phyloP scores from a whole-genome alignment of 2,113 vertebrate genomes.

The Peromyscus leucopus region DNA sequence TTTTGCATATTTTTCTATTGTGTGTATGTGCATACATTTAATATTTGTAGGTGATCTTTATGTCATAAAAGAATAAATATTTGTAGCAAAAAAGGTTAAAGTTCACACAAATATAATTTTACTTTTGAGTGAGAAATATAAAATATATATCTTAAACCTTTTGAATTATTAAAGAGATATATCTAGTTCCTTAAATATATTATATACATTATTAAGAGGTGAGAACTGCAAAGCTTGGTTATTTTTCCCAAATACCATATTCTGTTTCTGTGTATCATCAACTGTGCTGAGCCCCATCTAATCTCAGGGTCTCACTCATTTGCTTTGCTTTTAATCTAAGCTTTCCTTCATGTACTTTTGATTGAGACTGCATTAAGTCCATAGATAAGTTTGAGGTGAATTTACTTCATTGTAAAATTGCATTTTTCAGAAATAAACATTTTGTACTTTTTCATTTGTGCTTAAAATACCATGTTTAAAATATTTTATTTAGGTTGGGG shows the following conservation, averaged over 20 bases:
- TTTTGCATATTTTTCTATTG: background rate
- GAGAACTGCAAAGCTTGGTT: background rate
- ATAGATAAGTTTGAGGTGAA: background rate
- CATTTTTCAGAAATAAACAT: constrained; percentile 10
- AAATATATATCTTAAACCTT: constrained; percentile 15
- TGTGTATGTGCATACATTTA: background rate
- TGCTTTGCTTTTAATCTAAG: background rate
- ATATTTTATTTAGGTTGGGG: background rate
- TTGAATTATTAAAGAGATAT: background rate
- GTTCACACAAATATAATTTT: background rate
- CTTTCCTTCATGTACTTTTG: background rate
- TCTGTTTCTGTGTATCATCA: background rate
- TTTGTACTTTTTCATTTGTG: background rate
- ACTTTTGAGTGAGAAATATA: constrained; percentile 43
- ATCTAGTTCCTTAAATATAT: background rate
- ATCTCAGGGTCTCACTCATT: background rate
- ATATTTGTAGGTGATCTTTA: background rate
- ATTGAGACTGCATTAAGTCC: background rate
- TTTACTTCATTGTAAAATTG: background rate
- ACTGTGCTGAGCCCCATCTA: background rate
- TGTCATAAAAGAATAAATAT: background rate
- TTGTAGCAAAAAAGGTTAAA: constrained; percentile 9
- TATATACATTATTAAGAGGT: background rate
- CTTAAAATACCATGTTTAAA: background rate
- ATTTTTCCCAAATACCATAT: background rate